These are phyloP conservation scores for Meloidogyne chitwoodi DNA, from an alignment of 1,140 invertebrate species.

Conservation along the genomic window DNA sequence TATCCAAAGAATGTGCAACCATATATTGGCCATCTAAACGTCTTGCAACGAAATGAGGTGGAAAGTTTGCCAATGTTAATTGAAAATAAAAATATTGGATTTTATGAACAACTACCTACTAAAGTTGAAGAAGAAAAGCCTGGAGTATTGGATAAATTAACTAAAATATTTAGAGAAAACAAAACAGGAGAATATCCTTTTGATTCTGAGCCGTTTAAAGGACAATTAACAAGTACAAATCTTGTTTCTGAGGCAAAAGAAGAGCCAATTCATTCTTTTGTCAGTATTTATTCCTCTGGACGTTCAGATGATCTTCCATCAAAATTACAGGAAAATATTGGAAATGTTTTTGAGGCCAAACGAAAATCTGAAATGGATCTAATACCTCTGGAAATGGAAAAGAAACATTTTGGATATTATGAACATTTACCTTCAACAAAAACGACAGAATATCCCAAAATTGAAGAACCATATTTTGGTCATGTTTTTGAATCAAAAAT, in stretches of 20 bases:
- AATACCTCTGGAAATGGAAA: background rate
- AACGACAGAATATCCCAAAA: too few relatives aligned
- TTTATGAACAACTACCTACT: background rate
- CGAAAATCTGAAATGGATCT: background rate
- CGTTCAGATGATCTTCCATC: constrained; percentile 29
- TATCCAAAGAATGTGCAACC: too few relatives aligned
- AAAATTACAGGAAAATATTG: background rate
- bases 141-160: background rate
- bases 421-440: background rate
- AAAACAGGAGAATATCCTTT: background rate
- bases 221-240: background rate
- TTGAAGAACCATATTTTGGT: too few relatives aligned
- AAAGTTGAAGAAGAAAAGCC: background rate
- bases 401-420: background rate
- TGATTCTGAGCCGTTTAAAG: background rate
- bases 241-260: background rate
- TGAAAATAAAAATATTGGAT: too few relatives aligned
- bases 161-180: background rate
- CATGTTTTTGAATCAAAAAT: background rate
- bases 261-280: background rate
- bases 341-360: background rate
- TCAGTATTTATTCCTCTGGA: constrained; percentile 20
- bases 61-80: background rate
- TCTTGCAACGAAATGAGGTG: background rate
- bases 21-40: too few relatives aligned